These are phyloP conservation scores for Dasypogon diadema DNA, from an alignment of 2,888 invertebrate species.

Conservation along the genomic window DNA sequence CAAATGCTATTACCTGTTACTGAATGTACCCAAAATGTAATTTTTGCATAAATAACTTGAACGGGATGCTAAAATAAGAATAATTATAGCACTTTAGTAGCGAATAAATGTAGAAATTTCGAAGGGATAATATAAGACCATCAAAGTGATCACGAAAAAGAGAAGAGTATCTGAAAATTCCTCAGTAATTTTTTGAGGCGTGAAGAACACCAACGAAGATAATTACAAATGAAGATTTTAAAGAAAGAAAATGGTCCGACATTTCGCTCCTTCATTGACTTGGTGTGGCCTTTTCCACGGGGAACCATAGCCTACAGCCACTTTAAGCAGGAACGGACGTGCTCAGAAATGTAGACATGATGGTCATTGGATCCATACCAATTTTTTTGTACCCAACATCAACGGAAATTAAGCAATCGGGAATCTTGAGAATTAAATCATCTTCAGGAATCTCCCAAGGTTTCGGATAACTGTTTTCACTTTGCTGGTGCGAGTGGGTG, in stretches of 20 bases:
- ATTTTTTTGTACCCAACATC: conserved; percentile 13
- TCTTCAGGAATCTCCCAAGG: conserved; percentile 31
- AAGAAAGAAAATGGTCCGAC: conserved; percentile 53
- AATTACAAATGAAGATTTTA: conserved; percentile 60
- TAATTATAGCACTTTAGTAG: conserved; percentile 21
- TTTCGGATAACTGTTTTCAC: conserved; percentile 31
- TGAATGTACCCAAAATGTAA: too few species aligned
- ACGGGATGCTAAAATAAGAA: too few species aligned
- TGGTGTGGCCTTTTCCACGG: conserved; percentile 52
- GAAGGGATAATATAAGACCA: conserved; percentile 13
- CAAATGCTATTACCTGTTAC: too few species aligned
- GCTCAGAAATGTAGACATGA: conserved; percentile 40
- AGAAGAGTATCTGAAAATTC: conserved; percentile 62
- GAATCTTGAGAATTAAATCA: conserved; percentile 45
- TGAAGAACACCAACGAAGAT: conserved; percentile 70
- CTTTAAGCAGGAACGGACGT: conserved; percentile 31
- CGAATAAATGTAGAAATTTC: conserved; percentile 31
- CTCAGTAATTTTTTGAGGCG: conserved; percentile 70
- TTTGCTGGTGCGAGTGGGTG: conserved; percentile 31
- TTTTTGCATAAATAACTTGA: too few species aligned
- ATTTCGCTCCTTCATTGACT: conserved; percentile 43
- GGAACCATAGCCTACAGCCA: conserved; percentile 46
- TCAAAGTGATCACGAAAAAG: conserved; percentile 15
- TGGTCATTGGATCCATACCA: conserved; percentile 49
- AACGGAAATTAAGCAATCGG: conserved; percentile 50